Evolutionary conservation across 2,888 invertebrate species (phyloP).

Genomic region (Neria commutata): DNA sequence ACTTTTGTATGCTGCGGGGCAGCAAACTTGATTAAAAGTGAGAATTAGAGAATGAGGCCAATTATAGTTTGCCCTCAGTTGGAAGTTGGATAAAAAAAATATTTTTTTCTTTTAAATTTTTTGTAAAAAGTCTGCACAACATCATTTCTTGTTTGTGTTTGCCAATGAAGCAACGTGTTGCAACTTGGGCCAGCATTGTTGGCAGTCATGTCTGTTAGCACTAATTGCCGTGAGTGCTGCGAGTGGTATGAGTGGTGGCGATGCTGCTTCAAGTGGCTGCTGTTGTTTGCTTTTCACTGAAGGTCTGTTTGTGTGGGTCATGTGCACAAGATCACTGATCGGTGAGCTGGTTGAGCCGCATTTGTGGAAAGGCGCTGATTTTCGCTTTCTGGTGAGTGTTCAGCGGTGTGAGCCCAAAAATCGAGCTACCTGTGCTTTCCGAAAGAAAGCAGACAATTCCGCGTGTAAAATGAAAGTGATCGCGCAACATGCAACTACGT

Average conservation of each 20-base stretch:
- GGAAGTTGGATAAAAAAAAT: background rate
- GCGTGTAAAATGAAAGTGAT: too few relatives aligned
- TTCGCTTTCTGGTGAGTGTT: too few relatives aligned
- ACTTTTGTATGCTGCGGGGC: background rate
- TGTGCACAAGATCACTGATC: background rate
- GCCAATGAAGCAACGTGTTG: background rate
- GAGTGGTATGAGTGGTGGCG: background rate
- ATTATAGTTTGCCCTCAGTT: background rate
- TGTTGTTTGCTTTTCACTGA: too few relatives aligned
- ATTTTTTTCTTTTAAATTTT: background rate
- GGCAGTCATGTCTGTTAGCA: background rate
- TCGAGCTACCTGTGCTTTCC: too few relatives aligned
- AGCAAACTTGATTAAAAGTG: background rate
- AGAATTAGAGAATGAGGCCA: conserved; percentile 3
- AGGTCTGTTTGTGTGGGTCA: conserved; percentile 1
- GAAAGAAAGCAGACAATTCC: too few relatives aligned
- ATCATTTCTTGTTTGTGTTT: background rate
- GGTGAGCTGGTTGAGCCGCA: too few relatives aligned
- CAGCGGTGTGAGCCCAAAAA: too few relatives aligned
- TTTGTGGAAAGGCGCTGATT: too few relatives aligned
- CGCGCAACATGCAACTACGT: too few relatives aligned
- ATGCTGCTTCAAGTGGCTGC: background rate
- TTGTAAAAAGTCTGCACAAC: background rate
- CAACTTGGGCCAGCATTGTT: background rate
- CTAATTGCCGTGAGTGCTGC: conserved; percentile 1